Evolutionary conservation across 2,888 invertebrate genomes (phyloP).

Genomic region (Noctuana brunneofusca): DNA sequence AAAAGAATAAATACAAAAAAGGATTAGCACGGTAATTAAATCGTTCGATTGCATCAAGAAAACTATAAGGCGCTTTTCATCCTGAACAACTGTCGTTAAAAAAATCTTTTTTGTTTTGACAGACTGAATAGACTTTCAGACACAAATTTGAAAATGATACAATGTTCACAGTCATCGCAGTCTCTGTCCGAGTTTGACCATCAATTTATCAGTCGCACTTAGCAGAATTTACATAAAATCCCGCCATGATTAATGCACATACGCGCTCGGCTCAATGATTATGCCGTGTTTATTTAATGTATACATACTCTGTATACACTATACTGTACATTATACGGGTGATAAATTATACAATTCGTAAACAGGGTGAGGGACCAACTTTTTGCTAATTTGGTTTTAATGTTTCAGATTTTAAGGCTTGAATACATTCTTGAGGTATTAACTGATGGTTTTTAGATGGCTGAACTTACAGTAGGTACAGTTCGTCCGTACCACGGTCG

Average conservation of each 20-base stretch:
- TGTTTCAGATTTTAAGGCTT: slow-evolving; percentile 13
- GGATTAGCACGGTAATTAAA: no score
- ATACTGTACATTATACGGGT: slow-evolving; percentile 42
- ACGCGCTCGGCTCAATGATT: slow-evolving; percentile 47
- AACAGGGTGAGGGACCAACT: slow-evolving; percentile 38
- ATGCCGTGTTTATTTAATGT: slow-evolving; percentile 44
- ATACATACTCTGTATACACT: slow-evolving; percentile 17
- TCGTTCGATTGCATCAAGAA: no score
- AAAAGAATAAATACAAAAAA: no score
- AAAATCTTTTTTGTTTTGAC: no score
- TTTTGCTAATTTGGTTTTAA: slow-evolving; percentile 20
- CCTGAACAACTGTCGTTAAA: no score
- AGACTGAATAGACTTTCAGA: no score
- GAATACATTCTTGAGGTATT: no score
- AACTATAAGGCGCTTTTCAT: no score
- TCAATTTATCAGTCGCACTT: slow-evolving; percentile 78
- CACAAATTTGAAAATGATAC: no score
- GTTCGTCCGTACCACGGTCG: no score
- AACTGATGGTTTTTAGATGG: no score
- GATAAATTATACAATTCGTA: slow-evolving; percentile 49
- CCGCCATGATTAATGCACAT: slow-evolving; percentile 70
- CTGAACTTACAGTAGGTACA: no score
- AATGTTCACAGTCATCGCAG: slow-evolving; percentile 40
- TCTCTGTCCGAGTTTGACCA: slow-evolving; percentile 58
- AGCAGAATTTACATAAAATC: slow-evolving; percentile 77